Evolutionary conservation across 2,113 vertebrate species (phyloP), one percentile per base, ranked within the genome.

Genomic region (Parus major): DNA sequence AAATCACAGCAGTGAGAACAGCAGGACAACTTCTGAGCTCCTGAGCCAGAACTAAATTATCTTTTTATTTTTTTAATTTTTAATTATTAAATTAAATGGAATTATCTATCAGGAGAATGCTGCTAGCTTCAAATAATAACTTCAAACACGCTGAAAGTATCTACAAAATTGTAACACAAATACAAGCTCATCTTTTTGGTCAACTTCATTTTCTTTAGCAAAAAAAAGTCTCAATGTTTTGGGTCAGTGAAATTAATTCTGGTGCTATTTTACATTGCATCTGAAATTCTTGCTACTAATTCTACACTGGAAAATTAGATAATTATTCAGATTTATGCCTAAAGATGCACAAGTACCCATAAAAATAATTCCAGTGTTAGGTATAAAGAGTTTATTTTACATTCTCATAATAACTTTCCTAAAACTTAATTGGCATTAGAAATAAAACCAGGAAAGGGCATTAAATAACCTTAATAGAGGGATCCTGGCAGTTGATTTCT

Each of bases 401-500:
- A 22, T 18, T 69, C 24, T 64, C 68, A 20, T 4, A 22, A 9
- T 19, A 2, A 59, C 8, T 66, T 82, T 17, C 15, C n/a, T 12
- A 33, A 56, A 39, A 50, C 4, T 55, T 28, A 15, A 84, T 5
- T 65, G 21, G 8, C 12, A 47, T 47, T 29, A 31, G 11, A 3
- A 81, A 33, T 11, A 44, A 78, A 46, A 49, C 1, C 28, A 87
- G 24, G 29, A 63, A 52, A 66, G 52, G 41, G 29, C 25, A 86
- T n/a, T 35, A 33, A 44, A 35, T 41, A 77, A 99, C 99, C 99
- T 99, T 99, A 77, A 99, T 98, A 21, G 98, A 98, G 5, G 99
- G 98, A 68, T 99, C 99, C 96, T 99, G 99, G 95, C 98, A 99
- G 91, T 97, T 98, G 95, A 98, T 98, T 93, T 98, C 98, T 68